Conservation (phyloP, 1,140 invertebrate species). For the Penaeus japonicus region DNA sequence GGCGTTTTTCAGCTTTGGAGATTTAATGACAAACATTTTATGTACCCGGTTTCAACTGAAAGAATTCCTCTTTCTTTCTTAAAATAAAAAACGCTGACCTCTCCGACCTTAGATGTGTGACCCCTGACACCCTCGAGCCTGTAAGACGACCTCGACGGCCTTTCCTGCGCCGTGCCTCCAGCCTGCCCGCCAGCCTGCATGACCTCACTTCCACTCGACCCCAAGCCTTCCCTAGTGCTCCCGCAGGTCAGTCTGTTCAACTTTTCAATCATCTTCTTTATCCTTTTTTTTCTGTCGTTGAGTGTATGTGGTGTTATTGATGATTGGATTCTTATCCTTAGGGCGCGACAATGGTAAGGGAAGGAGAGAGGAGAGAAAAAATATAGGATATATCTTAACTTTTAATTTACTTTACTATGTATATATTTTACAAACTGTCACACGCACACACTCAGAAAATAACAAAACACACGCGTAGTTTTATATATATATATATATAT, state of each 20-base stretch:
- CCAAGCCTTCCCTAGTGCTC: not conserved
- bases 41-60: too few species aligned
- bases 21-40: too few species aligned
- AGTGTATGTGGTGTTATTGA: not conserved
- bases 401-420: too few species aligned
- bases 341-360: too few species aligned
- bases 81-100: not conserved
- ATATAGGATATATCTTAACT: too few species aligned
- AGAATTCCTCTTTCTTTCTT: too few species aligned
- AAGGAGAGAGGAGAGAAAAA: too few species aligned
- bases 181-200: slow-evolving; percentile 31
- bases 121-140: slow-evolving; percentile 34
- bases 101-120: slow-evolving; percentile 4
- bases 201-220: not conserved
- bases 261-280: not conserved
- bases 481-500: too few species aligned
- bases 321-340: not conserved
- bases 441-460: too few species aligned
- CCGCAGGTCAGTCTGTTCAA: not conserved
- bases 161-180: slow-evolving; percentile 15
- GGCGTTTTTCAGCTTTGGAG: too few species aligned
- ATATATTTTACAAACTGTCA: too few species aligned
- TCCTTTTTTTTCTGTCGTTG: not conserved
- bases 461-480: too few species aligned
- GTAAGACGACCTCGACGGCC: not conserved